Conservation (phyloP, 2,888 invertebrate species). For the Crioceris asparagi region DNA sequence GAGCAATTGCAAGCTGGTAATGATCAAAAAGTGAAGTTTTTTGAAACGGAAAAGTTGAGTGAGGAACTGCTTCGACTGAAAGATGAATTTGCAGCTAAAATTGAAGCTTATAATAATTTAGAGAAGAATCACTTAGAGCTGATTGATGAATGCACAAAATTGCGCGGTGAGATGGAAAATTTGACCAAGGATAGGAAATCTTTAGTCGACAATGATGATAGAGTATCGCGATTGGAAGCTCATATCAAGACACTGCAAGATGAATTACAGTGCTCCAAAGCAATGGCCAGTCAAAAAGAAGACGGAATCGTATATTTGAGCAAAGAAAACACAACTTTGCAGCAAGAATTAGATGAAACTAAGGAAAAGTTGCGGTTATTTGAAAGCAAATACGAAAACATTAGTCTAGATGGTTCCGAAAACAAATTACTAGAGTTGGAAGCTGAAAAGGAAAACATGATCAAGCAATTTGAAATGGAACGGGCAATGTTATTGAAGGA, state of each 20-base stretch:
- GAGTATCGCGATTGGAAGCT: constrained; percentile 19
- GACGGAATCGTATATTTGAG: constrained; percentile 13
- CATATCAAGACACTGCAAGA: constrained; percentile 22
- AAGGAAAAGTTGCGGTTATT: constrained; percentile 17
- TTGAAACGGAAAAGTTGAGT: constrained; percentile 38
- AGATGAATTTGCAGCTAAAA: constrained; percentile 17
- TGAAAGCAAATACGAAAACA: constrained; percentile 16
- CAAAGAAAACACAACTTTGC: constrained; percentile 14
- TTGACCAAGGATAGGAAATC: constrained; percentile 20
- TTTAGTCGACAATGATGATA: constrained; percentile 17
- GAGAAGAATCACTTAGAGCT: constrained; percentile 31
- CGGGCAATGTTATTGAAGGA: constrained; percentile 16
- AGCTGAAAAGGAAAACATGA: constrained; percentile 18
- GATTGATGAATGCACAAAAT: constrained; percentile 26
- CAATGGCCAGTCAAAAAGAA: constrained; percentile 19
- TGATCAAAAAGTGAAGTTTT: constrained; percentile 41
- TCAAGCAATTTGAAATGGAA: constrained; percentile 20
- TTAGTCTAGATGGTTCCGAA: constrained; percentile 16
- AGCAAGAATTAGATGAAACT: constrained; percentile 15
- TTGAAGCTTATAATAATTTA: constrained; percentile 23
- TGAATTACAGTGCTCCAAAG: constrained; percentile 17
- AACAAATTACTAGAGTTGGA: constrained; percentile 18
- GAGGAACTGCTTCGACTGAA: constrained; percentile 19
- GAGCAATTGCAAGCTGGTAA: constrained; percentile 27
- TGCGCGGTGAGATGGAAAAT: constrained; percentile 17